phyloP scores from a whole-genome alignment of 2,888 invertebrate genomes.

The Dorcus parallelipipedus region DNA sequence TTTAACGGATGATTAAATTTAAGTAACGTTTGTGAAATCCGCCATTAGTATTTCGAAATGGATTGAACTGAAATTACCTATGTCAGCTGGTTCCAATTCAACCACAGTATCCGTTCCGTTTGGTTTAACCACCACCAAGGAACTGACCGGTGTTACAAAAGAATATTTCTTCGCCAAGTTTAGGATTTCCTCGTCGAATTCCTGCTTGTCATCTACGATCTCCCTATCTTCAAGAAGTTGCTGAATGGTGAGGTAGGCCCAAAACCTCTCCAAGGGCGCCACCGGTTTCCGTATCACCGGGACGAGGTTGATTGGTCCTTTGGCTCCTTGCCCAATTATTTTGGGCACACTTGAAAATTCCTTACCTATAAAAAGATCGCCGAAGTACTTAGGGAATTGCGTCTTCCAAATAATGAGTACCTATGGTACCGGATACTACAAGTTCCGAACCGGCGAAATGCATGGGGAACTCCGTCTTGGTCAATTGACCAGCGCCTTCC shows the following conservation, averaged over 20 bases:
- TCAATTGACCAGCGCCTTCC: slow-evolving; percentile 55
- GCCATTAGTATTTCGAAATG: no score
- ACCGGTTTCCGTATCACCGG: slow-evolving; percentile 35
- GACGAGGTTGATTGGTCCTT: slow-evolving; percentile 33
- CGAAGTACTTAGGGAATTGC: no score
- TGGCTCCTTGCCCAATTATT: slow-evolving; percentile 25
- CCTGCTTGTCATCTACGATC: slow-evolving; percentile 32
- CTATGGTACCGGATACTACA: slow-evolving; percentile 57
- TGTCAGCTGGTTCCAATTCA: slow-evolving; percentile 47
- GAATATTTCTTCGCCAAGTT: slow-evolving; percentile 60
- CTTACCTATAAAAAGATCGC: neutral
- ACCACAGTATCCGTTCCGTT: slow-evolving; percentile 52
- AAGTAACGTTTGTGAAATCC: no score
- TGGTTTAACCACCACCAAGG: slow-evolving; percentile 64
- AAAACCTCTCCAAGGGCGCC: slow-evolving; percentile 48
- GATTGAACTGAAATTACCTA: neutral
- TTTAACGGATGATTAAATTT: no score
- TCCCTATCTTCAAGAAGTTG: slow-evolving; percentile 58
- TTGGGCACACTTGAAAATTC: slow-evolving; percentile 13
- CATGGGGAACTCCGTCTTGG: slow-evolving; percentile 56
- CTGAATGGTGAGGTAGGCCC: slow-evolving; percentile 66
- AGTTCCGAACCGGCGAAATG: slow-evolving; percentile 63
- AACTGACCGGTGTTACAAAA: slow-evolving; percentile 66
- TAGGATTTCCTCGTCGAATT: slow-evolving; percentile 53
- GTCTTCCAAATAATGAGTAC: slow-evolving; percentile 10